Base-by-base conservation (phyloP, 2,113 vertebrate genomes). In the Typhlomys cinereus region DNA sequence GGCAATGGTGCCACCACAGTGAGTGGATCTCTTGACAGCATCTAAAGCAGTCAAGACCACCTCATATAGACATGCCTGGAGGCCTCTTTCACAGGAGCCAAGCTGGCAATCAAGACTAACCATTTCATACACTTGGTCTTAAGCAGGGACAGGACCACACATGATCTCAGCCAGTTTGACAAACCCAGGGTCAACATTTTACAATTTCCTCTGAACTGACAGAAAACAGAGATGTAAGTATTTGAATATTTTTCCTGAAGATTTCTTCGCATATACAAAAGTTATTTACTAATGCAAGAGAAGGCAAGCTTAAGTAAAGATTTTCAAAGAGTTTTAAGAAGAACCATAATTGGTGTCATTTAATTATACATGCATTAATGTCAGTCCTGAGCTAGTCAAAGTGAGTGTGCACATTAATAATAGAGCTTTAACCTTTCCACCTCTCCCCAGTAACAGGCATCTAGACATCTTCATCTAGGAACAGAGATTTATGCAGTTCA, bases 391-490 rank as follows among this genome's bases (percentile, higher is more conserved):
- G 23, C 20, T 86, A 91, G 92, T 13, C 31, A 64, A 79, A 91
- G 31, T 44, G 50, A 74, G 27, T 70, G 0, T 54, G 61, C 36
- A 78, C 29, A 59, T 85, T 70, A 85, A 48, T 31, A 94, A 80
- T 17, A 81, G 36, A 91, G 7, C 23, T 91, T 71, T 87, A 91
- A 48, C 4, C 57, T 89, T 82, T 85, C 64, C 11, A 54, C 29
- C 74, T 89, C 73, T 89, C 54, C 78, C 44, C n/a, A 79, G 80
- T 82, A 82, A 78, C 89, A 59, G 13, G 46, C 89, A 90, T 71
- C 78, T 74, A 81, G 25, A 54, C 59, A 90, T 88, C 81, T 85
- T 75, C 41, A 85, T 85, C 39, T 27, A 92, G 48, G 41, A 85
- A 66, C 46, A 88, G 91, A 93, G 83, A 67, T 73, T 69, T 78